A percentile compares a stretch with the other conserved stretches of the same genome.
phyloP scores from a whole-genome alignment of 2,113 vertebrate species.

The Gobiocypris rarus region DNA sequence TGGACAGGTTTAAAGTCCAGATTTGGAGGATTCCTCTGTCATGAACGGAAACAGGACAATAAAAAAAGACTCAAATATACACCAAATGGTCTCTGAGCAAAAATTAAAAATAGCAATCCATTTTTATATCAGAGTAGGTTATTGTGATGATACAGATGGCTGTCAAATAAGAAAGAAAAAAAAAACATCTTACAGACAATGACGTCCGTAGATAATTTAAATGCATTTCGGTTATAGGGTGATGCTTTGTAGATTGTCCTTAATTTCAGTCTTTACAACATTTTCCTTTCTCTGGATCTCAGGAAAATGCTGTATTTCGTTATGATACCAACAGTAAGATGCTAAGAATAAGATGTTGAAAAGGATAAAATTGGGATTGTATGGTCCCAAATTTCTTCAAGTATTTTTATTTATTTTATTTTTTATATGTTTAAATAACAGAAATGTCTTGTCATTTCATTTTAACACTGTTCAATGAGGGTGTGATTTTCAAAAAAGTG shows the following conservation, averaged over 20 bases:
- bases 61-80: background rate
- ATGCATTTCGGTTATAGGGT: background rate
- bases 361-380: background rate
- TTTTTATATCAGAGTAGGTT: background rate
- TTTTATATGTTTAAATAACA: background rate
- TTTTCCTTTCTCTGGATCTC: background rate
- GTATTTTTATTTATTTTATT: background rate
- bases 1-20: background rate
- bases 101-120: background rate
- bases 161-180: background rate
- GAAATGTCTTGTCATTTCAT: background rate
- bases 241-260: background rate
- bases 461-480: too few species aligned
- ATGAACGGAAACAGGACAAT: background rate
- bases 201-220: background rate
- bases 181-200: background rate
- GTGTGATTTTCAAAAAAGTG: too few species aligned
- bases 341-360: background rate
- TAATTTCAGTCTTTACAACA: background rate
- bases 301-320: background rate
- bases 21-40: background rate
- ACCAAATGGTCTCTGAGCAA: background rate
- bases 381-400: too few species aligned
- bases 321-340: background rate
- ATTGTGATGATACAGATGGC: background rate